Conservation (phyloP, 1,140 invertebrate genomes). For the Lepidurus arcticus region DNA sequence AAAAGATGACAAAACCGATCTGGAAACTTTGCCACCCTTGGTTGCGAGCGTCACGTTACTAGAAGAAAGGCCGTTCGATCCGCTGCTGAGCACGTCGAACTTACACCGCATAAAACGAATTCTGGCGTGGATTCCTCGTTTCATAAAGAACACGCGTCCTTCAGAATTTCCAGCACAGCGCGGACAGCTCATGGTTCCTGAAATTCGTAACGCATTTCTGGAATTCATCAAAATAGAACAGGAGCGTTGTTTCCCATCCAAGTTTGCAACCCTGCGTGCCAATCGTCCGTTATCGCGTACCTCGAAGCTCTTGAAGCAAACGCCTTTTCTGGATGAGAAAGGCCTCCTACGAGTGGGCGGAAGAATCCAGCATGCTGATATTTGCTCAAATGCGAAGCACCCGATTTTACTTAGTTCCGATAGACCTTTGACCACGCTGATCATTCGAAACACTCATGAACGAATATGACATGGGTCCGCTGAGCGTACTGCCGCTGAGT, state of each 20-base stretch:
- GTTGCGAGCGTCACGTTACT: background rate
- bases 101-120: slow-evolving; percentile 19
- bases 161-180: too few species aligned
- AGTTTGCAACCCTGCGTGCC: background rate
- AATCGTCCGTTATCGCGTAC: background rate
- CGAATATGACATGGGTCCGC: too few species aligned
- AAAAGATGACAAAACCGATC: background rate
- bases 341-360: slow-evolving; percentile 46
- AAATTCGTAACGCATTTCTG: too few species aligned
- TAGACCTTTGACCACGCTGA: slow-evolving; percentile 34
- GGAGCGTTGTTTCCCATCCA: too few species aligned
- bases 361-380: slow-evolving; percentile 40
- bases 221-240: too few species aligned
- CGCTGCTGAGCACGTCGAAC: background rate
- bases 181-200: too few species aligned
- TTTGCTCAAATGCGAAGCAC: slow-evolving; percentile 43
- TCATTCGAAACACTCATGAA: background rate
- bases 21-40: background rate
- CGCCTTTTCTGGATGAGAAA: slow-evolving; percentile 42
- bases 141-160: too few species aligned
- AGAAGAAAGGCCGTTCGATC: background rate
- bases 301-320: slow-evolving; percentile 34
- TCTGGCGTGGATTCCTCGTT: slow-evolving; percentile 24
- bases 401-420: slow-evolving; percentile 43
- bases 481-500: too few species aligned